These are phyloP conservation scores for Caenorhabditis inopinata DNA, from an alignment of 1,140 invertebrate genomes.

Conservation along the genomic window DNA sequence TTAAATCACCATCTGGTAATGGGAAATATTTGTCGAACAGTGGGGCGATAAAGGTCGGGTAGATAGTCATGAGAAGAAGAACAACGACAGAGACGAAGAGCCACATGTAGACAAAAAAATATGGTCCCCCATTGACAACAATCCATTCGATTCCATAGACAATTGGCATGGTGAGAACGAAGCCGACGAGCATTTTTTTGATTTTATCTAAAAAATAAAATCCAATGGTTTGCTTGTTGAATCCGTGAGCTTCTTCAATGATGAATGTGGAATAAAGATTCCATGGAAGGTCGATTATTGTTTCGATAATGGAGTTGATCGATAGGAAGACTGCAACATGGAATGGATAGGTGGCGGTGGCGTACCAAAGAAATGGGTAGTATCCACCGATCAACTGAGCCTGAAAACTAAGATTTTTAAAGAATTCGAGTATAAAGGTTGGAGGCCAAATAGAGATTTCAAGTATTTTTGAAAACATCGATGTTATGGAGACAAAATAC, in stretches of 20 bases:
- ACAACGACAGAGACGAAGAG: conserved; percentile 77
- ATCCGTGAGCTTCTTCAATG: conserved; percentile 92
- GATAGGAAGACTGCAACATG: conserved; percentile 50
- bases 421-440: too few species aligned
- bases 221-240: conserved; percentile 87
- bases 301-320: conserved; percentile 51
- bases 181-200: conserved; percentile 80
- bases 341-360: conserved; percentile 18
- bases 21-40: conserved; percentile 98
- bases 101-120: conserved; percentile 95
- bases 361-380: conserved; percentile 55
- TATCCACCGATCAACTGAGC: conserved; percentile 52
- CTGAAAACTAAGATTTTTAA: conserved; percentile 48
- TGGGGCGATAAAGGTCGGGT: conserved; percentile 94
- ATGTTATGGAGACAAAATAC: too few species aligned
- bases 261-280: conserved; percentile 83
- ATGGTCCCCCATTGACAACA: conserved; percentile 74
- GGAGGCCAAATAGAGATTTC: too few species aligned
- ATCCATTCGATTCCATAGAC: conserved; percentile 81
- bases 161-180: conserved; percentile 79
- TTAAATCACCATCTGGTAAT: conserved; percentile 84
- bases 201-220: conserved; percentile 93
- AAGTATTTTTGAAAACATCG: too few species aligned
- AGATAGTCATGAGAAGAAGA: conserved; percentile 80
- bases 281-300: conserved; percentile 51